Evolutionary conservation across 1,140 invertebrate species (phyloP).

Genomic region (Penaeus indicus): DNA sequence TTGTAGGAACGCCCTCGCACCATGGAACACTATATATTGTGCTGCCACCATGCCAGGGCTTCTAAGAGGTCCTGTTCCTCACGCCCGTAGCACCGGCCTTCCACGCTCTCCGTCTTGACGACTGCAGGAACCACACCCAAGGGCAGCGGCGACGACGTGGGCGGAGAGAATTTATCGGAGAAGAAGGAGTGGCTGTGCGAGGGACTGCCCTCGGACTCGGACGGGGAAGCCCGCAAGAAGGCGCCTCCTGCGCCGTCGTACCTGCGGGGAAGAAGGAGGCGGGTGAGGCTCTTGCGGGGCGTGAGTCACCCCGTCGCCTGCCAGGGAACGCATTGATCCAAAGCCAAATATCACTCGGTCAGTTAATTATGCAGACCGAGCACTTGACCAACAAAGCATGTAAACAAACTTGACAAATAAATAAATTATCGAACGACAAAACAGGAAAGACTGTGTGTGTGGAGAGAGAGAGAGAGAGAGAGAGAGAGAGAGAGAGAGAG

Average conservation of each 20-base stretch:
- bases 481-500: too few relatives aligned
- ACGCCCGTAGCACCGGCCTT: conserved; percentile 18
- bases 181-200: conserved; percentile 36
- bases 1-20: background rate
- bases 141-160: background rate
- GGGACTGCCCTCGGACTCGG: conserved; percentile 17
- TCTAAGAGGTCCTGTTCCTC: conserved; percentile 57
- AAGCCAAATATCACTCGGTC: too few relatives aligned
- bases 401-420: too few relatives aligned
- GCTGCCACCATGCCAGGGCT: conserved; percentile 55
- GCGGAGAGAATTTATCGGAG: conserved; percentile 21
- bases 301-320: too few relatives aligned
- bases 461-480: too few relatives aligned
- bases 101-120: conserved; percentile 29
- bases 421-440: too few relatives aligned
- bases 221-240: conserved; percentile 46
- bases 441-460: too few relatives aligned
- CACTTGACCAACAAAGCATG: too few relatives aligned
- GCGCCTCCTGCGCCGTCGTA: conserved; percentile 37
- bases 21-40: conserved; percentile 35
- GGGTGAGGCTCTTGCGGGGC: background rate
- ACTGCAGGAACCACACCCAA: conserved; percentile 3
- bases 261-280: background rate
- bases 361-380: too few relatives aligned
- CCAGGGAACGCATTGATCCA: too few relatives aligned